These are phyloP conservation scores for Otus sunia DNA, from an alignment of 2,113 vertebrate genomes.

Conservation along the genomic window DNA sequence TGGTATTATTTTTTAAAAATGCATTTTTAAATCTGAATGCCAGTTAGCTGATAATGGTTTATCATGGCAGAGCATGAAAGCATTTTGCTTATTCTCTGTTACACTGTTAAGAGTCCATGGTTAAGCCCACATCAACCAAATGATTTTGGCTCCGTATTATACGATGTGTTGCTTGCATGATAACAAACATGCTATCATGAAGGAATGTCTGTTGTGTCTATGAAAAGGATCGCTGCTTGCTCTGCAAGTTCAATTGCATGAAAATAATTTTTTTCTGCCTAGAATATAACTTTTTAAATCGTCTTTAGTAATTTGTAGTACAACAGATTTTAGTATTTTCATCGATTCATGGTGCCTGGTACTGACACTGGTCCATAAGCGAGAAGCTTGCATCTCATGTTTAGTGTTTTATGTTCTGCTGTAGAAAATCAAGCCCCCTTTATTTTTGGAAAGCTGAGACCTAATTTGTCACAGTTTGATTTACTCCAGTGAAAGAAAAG, in stretches of 20 bases:
- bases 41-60: background rate
- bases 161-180: fast-evolving
- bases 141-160: background rate
- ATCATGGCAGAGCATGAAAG: background rate
- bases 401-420: background rate
- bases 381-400: background rate
- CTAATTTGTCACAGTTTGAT: background rate
- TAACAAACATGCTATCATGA: background rate
- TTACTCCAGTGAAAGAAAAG: background rate
- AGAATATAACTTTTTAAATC: background rate
- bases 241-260: background rate
- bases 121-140: background rate
- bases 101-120: background rate
- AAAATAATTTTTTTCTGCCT: background rate
- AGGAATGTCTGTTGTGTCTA: background rate
- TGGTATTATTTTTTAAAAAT: background rate
- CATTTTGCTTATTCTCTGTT: background rate
- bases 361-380: fast-evolving
- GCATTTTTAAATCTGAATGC: background rate
- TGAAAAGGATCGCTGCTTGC: background rate
- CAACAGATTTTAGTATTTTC: background rate
- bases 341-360: background rate
- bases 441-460: background rate
- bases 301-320: background rate
- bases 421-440: background rate